Evolutionary conservation across 2,888 invertebrate genomes (phyloP).

Genomic region (Schizotus pectinicornis): DNA sequence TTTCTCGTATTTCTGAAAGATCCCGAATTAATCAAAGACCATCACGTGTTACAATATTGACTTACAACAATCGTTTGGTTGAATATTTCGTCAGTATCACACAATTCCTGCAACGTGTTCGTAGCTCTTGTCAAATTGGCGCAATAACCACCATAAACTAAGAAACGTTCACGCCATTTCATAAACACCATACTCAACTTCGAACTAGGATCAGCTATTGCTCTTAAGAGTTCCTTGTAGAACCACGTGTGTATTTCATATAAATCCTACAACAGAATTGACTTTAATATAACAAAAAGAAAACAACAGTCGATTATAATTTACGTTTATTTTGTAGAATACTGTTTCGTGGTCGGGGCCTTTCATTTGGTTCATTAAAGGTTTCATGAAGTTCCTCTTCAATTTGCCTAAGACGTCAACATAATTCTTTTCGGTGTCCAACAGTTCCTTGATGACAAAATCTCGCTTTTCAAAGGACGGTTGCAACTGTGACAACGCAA

Average conservation of each 20-base stretch:
- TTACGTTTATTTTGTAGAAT: conserved; percentile 90
- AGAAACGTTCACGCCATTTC: conserved; percentile 86
- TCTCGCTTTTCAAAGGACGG: conserved; percentile 81
- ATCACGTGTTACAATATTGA: conserved; percentile 3
- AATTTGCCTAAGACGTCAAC: conserved; percentile 90
- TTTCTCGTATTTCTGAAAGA: conserved; percentile 84
- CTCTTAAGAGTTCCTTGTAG: conserved; percentile 78
- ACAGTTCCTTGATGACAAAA: conserved; percentile 89
- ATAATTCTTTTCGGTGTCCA: conserved; percentile 97
- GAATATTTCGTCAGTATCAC: conserved; percentile 69
- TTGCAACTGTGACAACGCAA: conserved; percentile 39
- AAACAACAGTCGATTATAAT: conserved; percentile 35
- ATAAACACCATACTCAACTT: conserved; percentile 85
- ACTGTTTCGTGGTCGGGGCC: conserved; percentile 79
- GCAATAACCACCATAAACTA: conserved; percentile 96
- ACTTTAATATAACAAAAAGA: conserved; percentile 8
- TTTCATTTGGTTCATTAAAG: conserved; percentile 71
- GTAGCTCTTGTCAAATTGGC: conserved; percentile 92
- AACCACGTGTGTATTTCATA: conserved; percentile 87
- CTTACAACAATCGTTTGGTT: conserved; percentile 73
- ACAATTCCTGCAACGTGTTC: conserved; percentile 78
- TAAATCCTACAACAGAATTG: conserved; percentile 68
- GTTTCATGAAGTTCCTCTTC: conserved; percentile 78
- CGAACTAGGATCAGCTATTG: conserved; percentile 67
- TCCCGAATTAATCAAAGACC: conserved; percentile 9